These are phyloP conservation scores for Pegea sp. DNA, from an alignment of 23 tunicate species.

Conservation along the genomic window DNA sequence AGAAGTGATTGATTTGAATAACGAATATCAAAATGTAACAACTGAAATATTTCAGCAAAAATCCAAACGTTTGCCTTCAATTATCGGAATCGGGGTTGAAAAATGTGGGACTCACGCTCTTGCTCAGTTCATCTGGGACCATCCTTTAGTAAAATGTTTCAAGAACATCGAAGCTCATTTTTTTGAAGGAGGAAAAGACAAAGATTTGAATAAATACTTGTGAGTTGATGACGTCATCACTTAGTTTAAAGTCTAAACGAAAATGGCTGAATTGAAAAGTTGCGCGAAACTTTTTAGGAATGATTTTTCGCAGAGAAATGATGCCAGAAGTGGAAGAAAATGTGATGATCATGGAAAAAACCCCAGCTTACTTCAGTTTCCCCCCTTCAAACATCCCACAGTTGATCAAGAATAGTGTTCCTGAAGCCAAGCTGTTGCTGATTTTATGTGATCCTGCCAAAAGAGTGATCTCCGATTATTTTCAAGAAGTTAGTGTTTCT, in stretches of 20 bases:
- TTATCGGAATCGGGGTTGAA: conserved; percentile 15
- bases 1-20: neutral
- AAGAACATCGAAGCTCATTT: neutral
- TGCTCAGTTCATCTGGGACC: conserved; percentile 9
- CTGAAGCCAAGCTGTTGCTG: conserved; percentile 18
- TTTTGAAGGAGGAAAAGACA: conserved; percentile 1
- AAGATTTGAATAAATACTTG: conserved; percentile 1
- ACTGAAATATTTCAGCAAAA: conserved; percentile 6
- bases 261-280: neutral
- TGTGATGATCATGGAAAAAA: conserved; percentile 27
- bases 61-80: conserved; percentile 7
- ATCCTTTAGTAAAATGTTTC: conserved; percentile 7
- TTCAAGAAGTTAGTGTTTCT: conserved; percentile 31
- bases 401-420: conserved; percentile 6
- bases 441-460: conserved; percentile 32
- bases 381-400: conserved; percentile 1
- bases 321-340: conserved; percentile 7
- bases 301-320: conserved; percentile 3
- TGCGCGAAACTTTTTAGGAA: no score
- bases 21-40: neutral
- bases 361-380: conserved; percentile 22
- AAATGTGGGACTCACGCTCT: conserved; percentile 22
- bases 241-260: neutral
- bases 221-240: neutral
- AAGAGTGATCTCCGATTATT: conserved; percentile 30